phyloP scores from a whole-genome alignment of 2,888 invertebrate genomes.

The Charanyca ferruginea region DNA sequence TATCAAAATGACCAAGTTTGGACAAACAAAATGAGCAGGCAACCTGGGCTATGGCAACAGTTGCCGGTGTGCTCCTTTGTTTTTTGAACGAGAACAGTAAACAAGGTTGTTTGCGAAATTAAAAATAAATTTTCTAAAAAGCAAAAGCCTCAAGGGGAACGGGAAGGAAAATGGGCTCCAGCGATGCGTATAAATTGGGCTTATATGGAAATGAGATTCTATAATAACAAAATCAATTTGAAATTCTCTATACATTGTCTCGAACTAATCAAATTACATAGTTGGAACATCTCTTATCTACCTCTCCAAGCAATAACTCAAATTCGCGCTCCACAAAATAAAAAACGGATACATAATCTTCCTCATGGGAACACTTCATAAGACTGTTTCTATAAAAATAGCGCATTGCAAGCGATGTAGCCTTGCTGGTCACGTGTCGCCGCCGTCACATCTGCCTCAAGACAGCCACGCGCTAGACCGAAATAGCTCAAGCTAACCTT shows the following conservation, averaged over 20 bases:
- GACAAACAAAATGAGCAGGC: slow-evolving; percentile 11
- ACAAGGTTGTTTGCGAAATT: slow-evolving; percentile 36
- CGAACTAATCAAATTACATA: not conserved
- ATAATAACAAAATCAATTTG: slow-evolving; percentile 7
- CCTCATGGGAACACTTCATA: slow-evolving; percentile 8
- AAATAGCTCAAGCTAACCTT: slow-evolving; percentile 65
- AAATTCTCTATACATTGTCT: not conserved
- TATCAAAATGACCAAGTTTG: slow-evolving; percentile 34
- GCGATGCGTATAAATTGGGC: slow-evolving; percentile 20
- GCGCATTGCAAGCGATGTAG: slow-evolving; percentile 44
- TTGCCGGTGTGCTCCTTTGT: slow-evolving; percentile 12
- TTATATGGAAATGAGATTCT: slow-evolving; percentile 17
- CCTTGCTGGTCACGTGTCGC: slow-evolving; percentile 48
- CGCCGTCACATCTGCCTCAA: slow-evolving; percentile 35
- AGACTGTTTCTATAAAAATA: slow-evolving; percentile 53
- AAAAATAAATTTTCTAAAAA: slow-evolving; percentile 33
- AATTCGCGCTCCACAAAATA: not conserved
- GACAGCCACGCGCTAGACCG: slow-evolving; percentile 49
- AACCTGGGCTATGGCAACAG: slow-evolving; percentile 29
- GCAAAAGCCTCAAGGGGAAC: slow-evolving; percentile 2
- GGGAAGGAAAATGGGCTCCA: slow-evolving; percentile 12
- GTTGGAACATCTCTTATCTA: not conserved
- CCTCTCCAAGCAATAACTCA: not conserved
- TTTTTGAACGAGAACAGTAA: slow-evolving; percentile 21
- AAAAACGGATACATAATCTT: not conserved